Evolutionary conservation across 2,113 vertebrate genomes (phyloP).

Genomic region (Octodon degus): DNA sequence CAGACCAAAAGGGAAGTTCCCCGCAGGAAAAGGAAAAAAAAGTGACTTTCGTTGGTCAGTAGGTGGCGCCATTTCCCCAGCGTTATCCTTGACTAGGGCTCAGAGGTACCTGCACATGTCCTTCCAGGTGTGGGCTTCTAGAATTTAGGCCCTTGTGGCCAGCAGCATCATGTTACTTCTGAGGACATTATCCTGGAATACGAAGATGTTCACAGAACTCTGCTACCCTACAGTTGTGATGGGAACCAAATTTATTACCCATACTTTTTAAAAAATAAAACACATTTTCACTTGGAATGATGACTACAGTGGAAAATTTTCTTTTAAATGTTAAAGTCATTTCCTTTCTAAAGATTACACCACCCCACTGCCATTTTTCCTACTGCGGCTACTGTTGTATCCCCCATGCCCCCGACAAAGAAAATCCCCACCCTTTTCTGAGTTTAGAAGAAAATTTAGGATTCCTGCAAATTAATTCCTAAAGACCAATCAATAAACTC

Average conservation of each 20-base stretch:
- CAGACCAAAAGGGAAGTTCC: not conserved
- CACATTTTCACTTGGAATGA: not conserved
- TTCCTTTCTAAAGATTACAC: not conserved
- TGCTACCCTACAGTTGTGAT: not conserved
- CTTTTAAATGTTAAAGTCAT: not conserved
- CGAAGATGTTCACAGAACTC: not conserved
- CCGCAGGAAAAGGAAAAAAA: not conserved
- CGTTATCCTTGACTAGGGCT: not conserved
- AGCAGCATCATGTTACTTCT: not conserved
- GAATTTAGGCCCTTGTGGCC: not conserved
- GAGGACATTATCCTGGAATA: not conserved
- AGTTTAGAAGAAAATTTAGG: not conserved
- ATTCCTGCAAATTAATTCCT: not conserved
- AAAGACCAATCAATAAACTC: conserved; percentile 6
- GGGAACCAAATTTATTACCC: not conserved
- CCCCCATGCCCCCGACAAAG: not conserved
- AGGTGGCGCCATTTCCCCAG: conserved; percentile 67
- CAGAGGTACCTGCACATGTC: not conserved
- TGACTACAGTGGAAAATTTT: not conserved
- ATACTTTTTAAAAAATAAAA: conserved; percentile 44
- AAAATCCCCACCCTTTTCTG: not conserved
- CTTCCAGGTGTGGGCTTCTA: not conserved
- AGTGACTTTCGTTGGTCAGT: conserved; percentile 23
- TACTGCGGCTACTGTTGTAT: not conserved
- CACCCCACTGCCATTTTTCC: not conserved